Percentiles rank a stretch among this genome's conserved stretches.
Evolutionary conservation across 1,140 invertebrate genomes (phyloP).

Genomic region (Trichonephila clavipes): DNA sequence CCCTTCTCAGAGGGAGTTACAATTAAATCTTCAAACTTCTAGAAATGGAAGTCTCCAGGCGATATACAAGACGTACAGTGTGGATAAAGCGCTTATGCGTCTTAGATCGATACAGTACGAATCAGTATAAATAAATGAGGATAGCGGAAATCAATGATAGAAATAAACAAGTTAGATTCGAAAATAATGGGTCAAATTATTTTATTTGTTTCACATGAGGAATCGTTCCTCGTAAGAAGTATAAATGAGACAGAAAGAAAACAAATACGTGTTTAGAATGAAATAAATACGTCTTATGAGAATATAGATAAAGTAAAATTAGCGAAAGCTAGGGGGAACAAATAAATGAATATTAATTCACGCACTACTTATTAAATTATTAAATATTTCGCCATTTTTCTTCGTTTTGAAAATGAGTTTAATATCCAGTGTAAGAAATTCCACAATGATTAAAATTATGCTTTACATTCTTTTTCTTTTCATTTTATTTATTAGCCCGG

Average conservation of each 20-base stretch:
- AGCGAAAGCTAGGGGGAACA: neutral
- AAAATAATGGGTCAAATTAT: constrained; percentile 68
- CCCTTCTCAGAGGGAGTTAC: constrained; percentile 2
- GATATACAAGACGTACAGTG: neutral
- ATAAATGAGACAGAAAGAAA: constrained; percentile 15
- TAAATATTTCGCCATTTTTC: neutral
- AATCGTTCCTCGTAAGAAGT: neutral
- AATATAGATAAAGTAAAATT: neutral
- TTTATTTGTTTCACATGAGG: constrained; percentile 17
- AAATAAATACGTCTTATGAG: neutral
- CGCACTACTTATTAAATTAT: neutral
- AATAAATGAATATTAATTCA: neutral
- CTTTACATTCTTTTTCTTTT: too few species aligned
- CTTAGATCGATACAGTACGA: constrained; percentile 28
- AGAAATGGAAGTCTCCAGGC: constrained; percentile 15
- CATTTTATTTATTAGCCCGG: too few species aligned
- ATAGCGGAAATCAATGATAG: constrained; percentile 63
- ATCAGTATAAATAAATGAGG: constrained; percentile 46
- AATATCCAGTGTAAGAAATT: too few species aligned
- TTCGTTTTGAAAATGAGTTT: neutral
- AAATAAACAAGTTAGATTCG: constrained; percentile 41
- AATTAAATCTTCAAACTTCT: constrained; percentile 53
- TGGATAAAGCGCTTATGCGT: neutral
- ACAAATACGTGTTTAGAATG: constrained; percentile 9
- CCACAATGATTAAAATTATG: too few species aligned